These are phyloP conservation scores for Burhinus bistriatus DNA, from an alignment of 2,113 vertebrate species.

Conservation along the genomic window DNA sequence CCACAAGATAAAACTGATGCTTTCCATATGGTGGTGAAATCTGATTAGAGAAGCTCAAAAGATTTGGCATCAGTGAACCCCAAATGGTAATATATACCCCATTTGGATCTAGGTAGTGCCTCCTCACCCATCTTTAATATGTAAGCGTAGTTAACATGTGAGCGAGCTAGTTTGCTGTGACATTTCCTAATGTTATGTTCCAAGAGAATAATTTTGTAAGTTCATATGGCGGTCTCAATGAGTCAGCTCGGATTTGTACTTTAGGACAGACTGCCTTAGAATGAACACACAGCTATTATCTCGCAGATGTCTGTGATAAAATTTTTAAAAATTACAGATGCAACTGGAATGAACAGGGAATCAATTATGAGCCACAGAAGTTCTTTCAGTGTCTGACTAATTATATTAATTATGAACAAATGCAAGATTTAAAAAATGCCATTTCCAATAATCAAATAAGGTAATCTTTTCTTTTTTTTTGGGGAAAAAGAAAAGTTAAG, in stretches of 20 bases:
- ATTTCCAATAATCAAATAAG: neutral
- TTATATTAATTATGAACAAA: conserved; percentile 32
- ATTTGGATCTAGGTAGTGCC: neutral
- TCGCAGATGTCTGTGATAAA: neutral
- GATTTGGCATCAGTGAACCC: neutral
- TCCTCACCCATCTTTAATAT: neutral
- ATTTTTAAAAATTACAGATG: neutral
- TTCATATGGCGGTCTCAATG: neutral
- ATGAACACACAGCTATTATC: neutral
- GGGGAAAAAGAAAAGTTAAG: neutral
- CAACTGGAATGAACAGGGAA: neutral
- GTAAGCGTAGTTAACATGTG: neutral
- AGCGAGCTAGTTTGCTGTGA: neutral
- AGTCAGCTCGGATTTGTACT: neutral
- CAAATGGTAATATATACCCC: neutral
- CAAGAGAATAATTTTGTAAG: neutral
- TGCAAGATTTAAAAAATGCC: neutral
- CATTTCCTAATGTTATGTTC: neutral
- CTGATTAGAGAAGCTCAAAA: neutral
- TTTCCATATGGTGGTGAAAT: neutral
- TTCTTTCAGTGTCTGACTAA: conserved; percentile 7
- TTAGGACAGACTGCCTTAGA: conserved; percentile 3
- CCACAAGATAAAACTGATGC: neutral
- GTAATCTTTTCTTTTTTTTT: neutral
- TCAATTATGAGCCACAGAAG: conserved; percentile 4